Base-by-base conservation (phyloP, 2,888 invertebrate genomes). In the Yponomeuta sedellus region DNA sequence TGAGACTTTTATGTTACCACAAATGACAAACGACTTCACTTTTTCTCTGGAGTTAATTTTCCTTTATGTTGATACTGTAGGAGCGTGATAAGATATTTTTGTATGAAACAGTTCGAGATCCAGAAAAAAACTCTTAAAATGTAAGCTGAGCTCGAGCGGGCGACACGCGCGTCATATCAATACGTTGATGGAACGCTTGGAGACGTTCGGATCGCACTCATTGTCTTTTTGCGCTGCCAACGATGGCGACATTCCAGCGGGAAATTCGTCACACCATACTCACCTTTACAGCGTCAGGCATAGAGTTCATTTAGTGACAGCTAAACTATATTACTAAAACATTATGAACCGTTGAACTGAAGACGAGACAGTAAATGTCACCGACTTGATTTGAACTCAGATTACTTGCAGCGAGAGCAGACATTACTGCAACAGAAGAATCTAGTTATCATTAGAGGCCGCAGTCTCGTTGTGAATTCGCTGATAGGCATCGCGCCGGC, bases 161-260 rank as follows among this genome's bases (percentile, higher is more conserved):
- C 59, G 76, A 73, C 77, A 73, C 75, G 73, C 76, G 77, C 78
- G 77, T 80, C 80, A 81, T 77, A 83, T 84, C 88, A 80, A 85
- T 85, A 77, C 83, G 77, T 79, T 81, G 84, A 84, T 84, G 83
- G 80, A 86, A 87, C 83, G 82, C 87, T 88, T 86, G 83, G 82
- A 82, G 81, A 82, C 83, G 79, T 82, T 86, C 87, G 86, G 85
- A 86, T 88, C 83, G 80, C 76, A 84, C 83, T 84, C 85, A 85
- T 87, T 86, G 88, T 88, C 80, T 86, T 88, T 88, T 88, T 86
- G 86, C 85, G 80, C 79, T 85, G 85, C 82, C 84, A 80, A 81
- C 80, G 79, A 75, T 69, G 70, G 75, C 82, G 77, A 88, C 84
- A 90, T 90, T 86, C 80, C 81, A 88, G 88, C 82, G 79, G 87